phyloP scores from a whole-genome alignment of 1,140 invertebrate genomes.

The Trialeurodes vaporariorum region DNA sequence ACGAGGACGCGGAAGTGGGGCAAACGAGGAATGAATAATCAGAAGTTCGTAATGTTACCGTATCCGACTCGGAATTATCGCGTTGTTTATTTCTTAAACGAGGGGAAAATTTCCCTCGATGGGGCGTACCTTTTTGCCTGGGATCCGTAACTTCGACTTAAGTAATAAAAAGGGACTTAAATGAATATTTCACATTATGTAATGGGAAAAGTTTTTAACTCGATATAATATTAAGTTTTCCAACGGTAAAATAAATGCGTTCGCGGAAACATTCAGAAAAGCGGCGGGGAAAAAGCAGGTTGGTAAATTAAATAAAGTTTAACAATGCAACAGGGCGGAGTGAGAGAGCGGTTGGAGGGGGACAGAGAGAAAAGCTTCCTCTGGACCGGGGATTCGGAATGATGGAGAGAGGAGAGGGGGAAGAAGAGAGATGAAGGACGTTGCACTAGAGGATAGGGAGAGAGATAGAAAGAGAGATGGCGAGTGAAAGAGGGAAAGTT shows the following conservation, averaged over 20 bases:
- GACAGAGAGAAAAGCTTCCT: too few relatives aligned
- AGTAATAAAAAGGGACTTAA: neutral
- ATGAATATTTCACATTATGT: neutral
- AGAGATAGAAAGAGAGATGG: too few relatives aligned
- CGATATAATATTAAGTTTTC: neutral
- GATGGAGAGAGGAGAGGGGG: too few relatives aligned
- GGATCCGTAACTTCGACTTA: neutral
- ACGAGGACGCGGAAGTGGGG: neutral
- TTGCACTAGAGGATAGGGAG: too few relatives aligned
- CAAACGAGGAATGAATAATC: neutral
- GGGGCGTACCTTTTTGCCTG: neutral
- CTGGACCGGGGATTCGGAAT: too few relatives aligned
- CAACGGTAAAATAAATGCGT: neutral
- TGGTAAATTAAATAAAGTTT: neutral
- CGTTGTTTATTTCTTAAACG: neutral
- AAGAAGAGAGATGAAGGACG: too few relatives aligned
- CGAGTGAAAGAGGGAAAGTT: too few relatives aligned
- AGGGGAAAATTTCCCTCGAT: too few relatives aligned
- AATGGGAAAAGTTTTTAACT: constrained; percentile 1
- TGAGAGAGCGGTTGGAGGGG: too few relatives aligned
- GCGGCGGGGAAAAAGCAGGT: neutral
- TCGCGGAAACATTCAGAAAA: neutral
- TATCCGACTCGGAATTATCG: neutral
- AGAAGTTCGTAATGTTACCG: neutral
- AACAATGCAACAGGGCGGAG: neutral